Evolutionary conservation across 2,113 vertebrate genomes (phyloP).

Genomic region (Rhinopomastus cyanomelas): DNA sequence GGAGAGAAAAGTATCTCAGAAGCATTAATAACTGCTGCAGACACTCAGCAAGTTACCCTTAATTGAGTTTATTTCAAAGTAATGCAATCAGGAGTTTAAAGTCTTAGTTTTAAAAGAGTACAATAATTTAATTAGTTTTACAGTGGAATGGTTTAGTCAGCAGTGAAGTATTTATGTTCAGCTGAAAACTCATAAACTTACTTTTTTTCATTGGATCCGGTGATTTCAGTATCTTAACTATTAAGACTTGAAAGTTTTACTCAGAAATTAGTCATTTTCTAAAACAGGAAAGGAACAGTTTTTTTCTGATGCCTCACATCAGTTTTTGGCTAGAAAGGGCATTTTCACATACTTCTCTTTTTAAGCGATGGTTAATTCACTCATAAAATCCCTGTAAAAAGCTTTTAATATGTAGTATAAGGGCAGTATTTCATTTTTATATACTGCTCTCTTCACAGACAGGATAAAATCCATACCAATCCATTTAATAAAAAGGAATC

Average conservation of each 20-base stretch:
- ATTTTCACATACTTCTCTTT: not conserved
- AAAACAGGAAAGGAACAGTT: not conserved
- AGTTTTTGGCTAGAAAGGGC: not conserved
- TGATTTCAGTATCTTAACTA: slow-evolving; percentile 14
- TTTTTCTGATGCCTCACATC: not conserved
- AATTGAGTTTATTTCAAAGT: not conserved
- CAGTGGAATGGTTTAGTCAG: slow-evolving; percentile 39
- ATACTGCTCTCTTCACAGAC: not conserved
- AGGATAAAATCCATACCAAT: not conserved
- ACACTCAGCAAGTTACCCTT: not conserved
- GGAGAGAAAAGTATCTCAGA: not conserved
- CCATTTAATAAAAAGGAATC: not conserved
- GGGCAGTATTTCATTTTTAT: not conserved
- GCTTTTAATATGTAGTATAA: not conserved
- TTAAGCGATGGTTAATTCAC: not conserved
- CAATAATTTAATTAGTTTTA: slow-evolving; percentile 48
- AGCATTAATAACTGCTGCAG: not conserved
- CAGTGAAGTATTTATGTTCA: slow-evolving; percentile 27
- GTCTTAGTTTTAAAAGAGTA: not conserved
- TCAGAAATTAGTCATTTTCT: slow-evolving; percentile 14
- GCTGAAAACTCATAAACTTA: slow-evolving; percentile 34
- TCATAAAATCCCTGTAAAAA: not conserved
- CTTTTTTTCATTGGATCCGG: not conserved
- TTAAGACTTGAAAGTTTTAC: not conserved
- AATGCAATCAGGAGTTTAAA: slow-evolving; percentile 13